Evolutionary conservation across 2,888 invertebrate genomes (phyloP).

Genomic region (Hyppa rectilinea): DNA sequence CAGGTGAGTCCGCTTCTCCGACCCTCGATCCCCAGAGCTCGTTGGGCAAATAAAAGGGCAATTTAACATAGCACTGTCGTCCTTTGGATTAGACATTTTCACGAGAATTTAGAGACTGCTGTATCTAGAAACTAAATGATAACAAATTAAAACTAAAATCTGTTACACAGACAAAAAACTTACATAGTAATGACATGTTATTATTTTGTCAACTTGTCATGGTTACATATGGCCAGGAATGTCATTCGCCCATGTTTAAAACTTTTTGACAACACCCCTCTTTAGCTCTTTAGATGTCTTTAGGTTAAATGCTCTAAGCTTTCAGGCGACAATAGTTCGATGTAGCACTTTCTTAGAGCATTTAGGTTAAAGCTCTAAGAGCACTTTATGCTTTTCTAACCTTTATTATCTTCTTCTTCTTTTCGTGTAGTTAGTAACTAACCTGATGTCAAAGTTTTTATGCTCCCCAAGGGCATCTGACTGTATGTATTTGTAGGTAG

Average conservation of each 20-base stretch:
- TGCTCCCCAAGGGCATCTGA: too few relatives aligned
- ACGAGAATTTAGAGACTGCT: slow-evolving; percentile 70
- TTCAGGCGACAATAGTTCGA: not conserved
- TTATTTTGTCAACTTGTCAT: not conserved
- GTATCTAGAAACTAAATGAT: slow-evolving; percentile 48
- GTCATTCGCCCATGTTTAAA: not conserved
- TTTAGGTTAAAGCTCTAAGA: too few relatives aligned
- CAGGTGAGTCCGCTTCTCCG: slow-evolving; percentile 1
- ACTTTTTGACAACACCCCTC: not conserved
- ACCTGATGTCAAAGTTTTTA: too few relatives aligned
- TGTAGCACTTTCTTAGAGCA: too few relatives aligned
- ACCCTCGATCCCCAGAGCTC: not conserved
- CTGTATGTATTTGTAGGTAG: too few relatives aligned
- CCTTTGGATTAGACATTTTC: slow-evolving; percentile 67
- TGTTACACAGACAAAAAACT: slow-evolving; percentile 19
- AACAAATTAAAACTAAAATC: slow-evolving; percentile 42
- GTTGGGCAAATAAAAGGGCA: slow-evolving; percentile 83
- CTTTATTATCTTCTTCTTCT: too few relatives aligned
- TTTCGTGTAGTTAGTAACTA: too few relatives aligned
- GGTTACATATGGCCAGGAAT: slow-evolving; percentile 16
- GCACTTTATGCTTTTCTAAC: not conserved
- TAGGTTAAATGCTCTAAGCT: too few relatives aligned
- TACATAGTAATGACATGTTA: slow-evolving; percentile 22
- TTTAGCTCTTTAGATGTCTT: too few relatives aligned
- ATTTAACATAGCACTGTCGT: slow-evolving; percentile 59